A percentile compares a stretch with the other conserved stretches of the same genome.
These are phyloP conservation scores for Lithobates pipiens DNA, from an alignment of 2,797 vertebrate genomes.

Conservation along the genomic window DNA sequence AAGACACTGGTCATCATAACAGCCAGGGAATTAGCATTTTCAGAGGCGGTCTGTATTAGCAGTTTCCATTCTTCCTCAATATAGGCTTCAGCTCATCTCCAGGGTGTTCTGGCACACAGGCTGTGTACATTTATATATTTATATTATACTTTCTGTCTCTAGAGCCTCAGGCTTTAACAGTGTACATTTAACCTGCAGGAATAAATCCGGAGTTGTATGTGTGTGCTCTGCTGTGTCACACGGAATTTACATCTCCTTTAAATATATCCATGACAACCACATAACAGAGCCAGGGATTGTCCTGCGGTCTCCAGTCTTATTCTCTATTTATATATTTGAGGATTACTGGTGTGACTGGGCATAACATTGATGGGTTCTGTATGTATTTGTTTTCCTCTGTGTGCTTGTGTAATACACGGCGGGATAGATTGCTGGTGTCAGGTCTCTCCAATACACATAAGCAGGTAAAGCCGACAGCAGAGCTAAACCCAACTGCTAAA, in stretches of 20 bases:
- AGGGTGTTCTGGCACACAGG: not conserved
- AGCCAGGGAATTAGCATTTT: no score
- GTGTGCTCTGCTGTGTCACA: not conserved
- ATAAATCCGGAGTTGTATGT: not conserved
- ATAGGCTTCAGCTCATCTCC: no score
- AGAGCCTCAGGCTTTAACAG: not conserved
- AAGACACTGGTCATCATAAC: no score
- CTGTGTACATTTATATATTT: not conserved
- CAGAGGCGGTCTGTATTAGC: no score
- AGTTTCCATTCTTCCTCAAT: no score
- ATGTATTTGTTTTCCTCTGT: no score
- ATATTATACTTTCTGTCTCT: not conserved
- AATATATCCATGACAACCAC: slow-evolving; percentile 10
- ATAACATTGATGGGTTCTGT: no score
- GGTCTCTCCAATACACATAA: no score
- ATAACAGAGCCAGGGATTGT: not conserved
- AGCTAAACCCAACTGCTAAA: no score
- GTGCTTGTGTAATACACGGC: no score
- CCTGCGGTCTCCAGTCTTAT: not conserved
- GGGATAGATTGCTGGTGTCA: no score
- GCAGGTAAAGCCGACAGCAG: no score
- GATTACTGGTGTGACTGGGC: not conserved
- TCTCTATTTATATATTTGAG: not conserved
- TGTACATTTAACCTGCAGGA: not conserved
- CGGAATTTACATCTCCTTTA: slow-evolving; percentile 25